These are phyloP conservation scores for Numenius arquata DNA, from an alignment of 2,113 vertebrate genomes.

Conservation along the genomic window DNA sequence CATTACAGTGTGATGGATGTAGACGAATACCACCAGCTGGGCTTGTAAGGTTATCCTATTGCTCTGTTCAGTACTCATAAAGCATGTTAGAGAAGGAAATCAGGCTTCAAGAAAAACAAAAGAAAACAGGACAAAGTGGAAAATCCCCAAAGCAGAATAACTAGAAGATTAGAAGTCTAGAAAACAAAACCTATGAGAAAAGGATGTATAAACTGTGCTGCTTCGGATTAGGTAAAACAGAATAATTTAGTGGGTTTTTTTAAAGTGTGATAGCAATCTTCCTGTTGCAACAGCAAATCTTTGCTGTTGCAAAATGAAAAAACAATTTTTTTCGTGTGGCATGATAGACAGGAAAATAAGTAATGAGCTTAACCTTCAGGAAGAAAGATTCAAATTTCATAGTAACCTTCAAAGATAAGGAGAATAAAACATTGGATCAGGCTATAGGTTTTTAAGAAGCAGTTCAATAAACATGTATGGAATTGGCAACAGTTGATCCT, in stretches of 20 bases:
- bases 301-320: background rate
- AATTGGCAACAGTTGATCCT: background rate
- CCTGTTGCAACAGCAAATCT: too few species aligned
- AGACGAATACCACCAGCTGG: background rate
- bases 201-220: background rate
- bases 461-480: background rate
- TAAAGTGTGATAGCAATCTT: background rate
- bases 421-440: background rate
- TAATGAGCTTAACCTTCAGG: background rate
- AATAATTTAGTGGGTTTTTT: background rate
- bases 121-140: background rate
- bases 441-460: background rate
- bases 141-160: background rate
- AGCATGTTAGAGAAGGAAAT: background rate
- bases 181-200: background rate
- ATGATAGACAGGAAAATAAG: background rate
- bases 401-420: background rate
- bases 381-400: background rate
- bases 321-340: background rate
- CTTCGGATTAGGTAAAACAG: background rate
- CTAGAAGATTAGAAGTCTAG: background rate
- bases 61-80: background rate
- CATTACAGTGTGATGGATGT: background rate
- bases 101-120: background rate
- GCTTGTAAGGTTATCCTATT: background rate